A percentile compares a stretch with the other conserved stretches of the same genome.
Conservation (phyloP, 2,797 vertebrate genomes). For the Anniella stebbinsi region DNA sequence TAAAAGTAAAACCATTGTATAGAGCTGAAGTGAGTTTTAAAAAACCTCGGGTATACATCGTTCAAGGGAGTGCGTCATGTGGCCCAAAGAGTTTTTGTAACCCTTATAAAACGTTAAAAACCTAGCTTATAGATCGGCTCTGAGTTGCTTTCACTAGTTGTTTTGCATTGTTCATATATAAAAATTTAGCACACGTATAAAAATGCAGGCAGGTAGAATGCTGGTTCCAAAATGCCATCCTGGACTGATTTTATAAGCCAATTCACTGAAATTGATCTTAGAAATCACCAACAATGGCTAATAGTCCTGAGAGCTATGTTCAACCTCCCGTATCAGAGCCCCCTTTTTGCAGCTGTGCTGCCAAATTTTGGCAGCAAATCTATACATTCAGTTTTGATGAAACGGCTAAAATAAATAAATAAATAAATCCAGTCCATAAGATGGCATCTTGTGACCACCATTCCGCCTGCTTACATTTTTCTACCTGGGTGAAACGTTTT, state of each 20-base stretch:
- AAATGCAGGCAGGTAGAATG: not conserved
- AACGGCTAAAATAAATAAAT: no score
- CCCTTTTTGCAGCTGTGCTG: no score
- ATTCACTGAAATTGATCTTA: not conserved
- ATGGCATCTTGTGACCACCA: not conserved
- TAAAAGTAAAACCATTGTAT: no score
- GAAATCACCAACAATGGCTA: not conserved
- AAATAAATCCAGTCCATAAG: not conserved
- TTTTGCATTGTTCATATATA: not conserved
- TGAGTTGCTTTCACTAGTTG: not conserved
- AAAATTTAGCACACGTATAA: not conserved
- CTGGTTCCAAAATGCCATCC: not conserved
- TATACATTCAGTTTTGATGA: not conserved
- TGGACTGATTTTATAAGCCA: not conserved
- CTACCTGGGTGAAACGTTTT: not conserved
- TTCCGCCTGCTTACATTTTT: not conserved
- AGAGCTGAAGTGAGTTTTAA: no score
- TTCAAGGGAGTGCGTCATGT: no score
- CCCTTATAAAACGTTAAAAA: no score
- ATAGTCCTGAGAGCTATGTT: no score
- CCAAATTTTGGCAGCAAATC: no score
- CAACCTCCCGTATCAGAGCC: no score
- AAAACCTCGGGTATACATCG: no score
- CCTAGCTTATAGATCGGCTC: no score
- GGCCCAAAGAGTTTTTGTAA: no score